Evolutionary conservation across 1,140 invertebrate species (phyloP).

Genomic region (Gonioctena quinquepunctata): DNA sequence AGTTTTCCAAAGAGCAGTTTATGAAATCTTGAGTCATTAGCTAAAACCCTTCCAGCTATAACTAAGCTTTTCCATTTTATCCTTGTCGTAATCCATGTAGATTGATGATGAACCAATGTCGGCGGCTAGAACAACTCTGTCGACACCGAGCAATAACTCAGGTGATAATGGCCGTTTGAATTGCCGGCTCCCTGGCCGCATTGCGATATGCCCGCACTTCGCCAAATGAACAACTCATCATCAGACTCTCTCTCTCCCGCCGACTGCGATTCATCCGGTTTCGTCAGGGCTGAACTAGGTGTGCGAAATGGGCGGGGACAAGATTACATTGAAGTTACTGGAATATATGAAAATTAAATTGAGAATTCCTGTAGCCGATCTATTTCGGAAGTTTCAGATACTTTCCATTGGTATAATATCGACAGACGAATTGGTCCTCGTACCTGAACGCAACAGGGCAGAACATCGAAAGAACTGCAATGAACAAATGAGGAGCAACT

Average conservation of each 20-base stretch:
- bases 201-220: slow-evolving; percentile 48
- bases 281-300: not conserved
- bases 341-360: too few relatives aligned
- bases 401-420: too few relatives aligned
- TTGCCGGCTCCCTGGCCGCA: slow-evolving; percentile 42
- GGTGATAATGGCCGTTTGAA: slow-evolving; percentile 48
- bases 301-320: too few relatives aligned
- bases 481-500: too few relatives aligned
- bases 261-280: not conserved
- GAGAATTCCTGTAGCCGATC: too few relatives aligned
- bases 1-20: too few relatives aligned
- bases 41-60: not conserved
- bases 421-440: too few relatives aligned
- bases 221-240: slow-evolving; percentile 50
- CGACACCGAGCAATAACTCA: slow-evolving; percentile 45
- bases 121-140: slow-evolving; percentile 45
- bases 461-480: too few relatives aligned
- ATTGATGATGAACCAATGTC: slow-evolving; percentile 43
- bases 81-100: slow-evolving; percentile 36
- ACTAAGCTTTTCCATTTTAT: not conserved
- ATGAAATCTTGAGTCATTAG: too few relatives aligned
- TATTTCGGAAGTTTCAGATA: too few relatives aligned
- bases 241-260: slow-evolving; percentile 25
- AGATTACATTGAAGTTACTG: too few relatives aligned
- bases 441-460: too few relatives aligned